These are phyloP conservation scores for Stigmatopora nigra DNA, from an alignment of 2,113 vertebrate genomes.

Conservation along the genomic window DNA sequence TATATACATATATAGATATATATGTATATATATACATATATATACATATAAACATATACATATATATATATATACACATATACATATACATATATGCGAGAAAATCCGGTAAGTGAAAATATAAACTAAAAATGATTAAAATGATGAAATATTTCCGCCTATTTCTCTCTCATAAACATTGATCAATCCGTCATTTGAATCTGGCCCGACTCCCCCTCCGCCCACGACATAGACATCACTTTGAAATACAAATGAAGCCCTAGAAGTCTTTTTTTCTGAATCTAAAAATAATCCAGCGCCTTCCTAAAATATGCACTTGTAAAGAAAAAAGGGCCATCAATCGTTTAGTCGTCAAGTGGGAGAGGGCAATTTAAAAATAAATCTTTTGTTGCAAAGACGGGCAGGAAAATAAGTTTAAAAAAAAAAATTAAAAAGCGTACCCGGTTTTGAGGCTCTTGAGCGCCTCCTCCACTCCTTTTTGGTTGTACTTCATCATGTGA, in stretches of 20 bases:
- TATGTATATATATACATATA: too few relatives aligned
- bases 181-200: constrained; percentile 3
- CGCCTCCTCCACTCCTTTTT: constrained; percentile 92
- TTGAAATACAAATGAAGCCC: constrained; percentile 27
- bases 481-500: constrained; percentile 98
- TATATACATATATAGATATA: too few relatives aligned
- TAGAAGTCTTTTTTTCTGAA: constrained; percentile 12
- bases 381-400: background rate
- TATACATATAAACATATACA: too few relatives aligned
- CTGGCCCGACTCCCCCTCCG: background rate
- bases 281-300: constrained; percentile 50
- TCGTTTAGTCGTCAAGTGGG: background rate
- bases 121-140: too few relatives aligned
- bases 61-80: too few relatives aligned
- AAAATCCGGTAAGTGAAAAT: too few relatives aligned
- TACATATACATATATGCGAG: too few relatives aligned
- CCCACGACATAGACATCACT: constrained; percentile 16
- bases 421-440: constrained; percentile 66
- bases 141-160: background rate
- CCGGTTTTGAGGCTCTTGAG: constrained; percentile 92
- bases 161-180: background rate
- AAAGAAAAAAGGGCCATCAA: constrained; percentile 5
- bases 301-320: constrained; percentile 4
- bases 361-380: constrained; percentile 21
- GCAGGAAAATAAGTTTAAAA: background rate